Conservation (phyloP, 2,797 vertebrate genomes). For the Oceanodroma leucorhoa region DNA sequence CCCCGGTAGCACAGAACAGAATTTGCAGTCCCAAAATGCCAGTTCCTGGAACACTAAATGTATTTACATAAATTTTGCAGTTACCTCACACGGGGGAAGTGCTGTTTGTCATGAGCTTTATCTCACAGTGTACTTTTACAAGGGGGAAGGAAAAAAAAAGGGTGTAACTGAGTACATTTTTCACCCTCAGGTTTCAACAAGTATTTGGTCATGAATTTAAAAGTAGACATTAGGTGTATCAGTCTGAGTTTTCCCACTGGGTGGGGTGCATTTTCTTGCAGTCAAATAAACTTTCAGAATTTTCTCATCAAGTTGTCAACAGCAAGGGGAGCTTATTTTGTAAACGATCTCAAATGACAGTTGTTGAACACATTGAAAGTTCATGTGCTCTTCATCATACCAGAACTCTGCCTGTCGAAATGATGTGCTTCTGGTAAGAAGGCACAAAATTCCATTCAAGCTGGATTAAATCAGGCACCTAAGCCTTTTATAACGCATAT, state of each 20-base stretch:
- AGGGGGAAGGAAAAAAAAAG: background rate
- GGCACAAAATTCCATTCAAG: background rate
- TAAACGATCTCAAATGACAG: background rate
- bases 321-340: background rate
- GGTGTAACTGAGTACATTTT: conserved; percentile 26
- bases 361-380: background rate
- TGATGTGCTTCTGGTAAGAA: background rate
- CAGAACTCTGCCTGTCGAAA: background rate
- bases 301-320: conserved; percentile 11
- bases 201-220: background rate
- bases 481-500: background rate
- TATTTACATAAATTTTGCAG: background rate
- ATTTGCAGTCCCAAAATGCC: background rate
- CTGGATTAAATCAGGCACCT: background rate
- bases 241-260: background rate
- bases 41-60: background rate
- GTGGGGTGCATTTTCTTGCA: conserved; percentile 26
- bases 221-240: background rate
- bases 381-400: background rate
- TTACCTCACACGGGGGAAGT: background rate
- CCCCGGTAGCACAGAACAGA: no score
- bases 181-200: conserved; percentile 54
- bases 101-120: background rate
- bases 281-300: conserved; percentile 27
- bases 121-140: background rate